Base-by-base conservation (phyloP, 2,113 vertebrate species). In the Narcine bancroftii region DNA sequence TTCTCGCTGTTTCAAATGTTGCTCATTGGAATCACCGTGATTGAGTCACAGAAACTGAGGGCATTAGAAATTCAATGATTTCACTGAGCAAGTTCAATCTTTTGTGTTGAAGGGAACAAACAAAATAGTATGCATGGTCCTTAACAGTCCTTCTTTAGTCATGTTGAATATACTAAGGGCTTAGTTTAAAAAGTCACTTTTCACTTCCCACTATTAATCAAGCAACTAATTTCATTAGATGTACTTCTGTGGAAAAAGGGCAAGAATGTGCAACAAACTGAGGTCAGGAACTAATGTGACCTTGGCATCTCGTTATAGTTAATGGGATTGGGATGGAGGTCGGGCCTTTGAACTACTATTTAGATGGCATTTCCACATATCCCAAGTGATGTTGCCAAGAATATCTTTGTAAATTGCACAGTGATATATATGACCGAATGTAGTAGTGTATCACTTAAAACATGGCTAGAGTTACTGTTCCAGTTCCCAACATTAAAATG, bases 131-230 rank as follows among this genome's bases (percentile, higher is more conserved):
- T 42, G 33, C 85, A 1, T 66, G 39, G 36, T 47, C 65, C 63
- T 91, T 69, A 69, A 47, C 89, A 91, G 15, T 69, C 63, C 42
- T 69, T 69, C 24, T 65, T 13, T 47, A 47, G 66, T 91, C 21
- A 45, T 91, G 63, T 24, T 91, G 65, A 45, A 47, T 91, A 65
- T 17, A 42, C 56, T 89, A 36, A 91, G 42, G 36, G 65, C 17
- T 91, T 91, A 29, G 65, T 91, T 66, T 91, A 42, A 91, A 69
- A 69, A 47, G 26, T 5, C 89, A 91, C 45, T 65, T 71, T 91
- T 66, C 60, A 91, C 65, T 66, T 91, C 65, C 89, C 89, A 91
- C 89, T 91, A 91, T 91, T 91, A 91, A 91, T 91, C 89, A 91
- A 29, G 63, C 65, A 45, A 91, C 42, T 69, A 69, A 91, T 91